Base-by-base conservation (phyloP, 2,888 invertebrate genomes). In the Pristionchus arcanus region DNA sequence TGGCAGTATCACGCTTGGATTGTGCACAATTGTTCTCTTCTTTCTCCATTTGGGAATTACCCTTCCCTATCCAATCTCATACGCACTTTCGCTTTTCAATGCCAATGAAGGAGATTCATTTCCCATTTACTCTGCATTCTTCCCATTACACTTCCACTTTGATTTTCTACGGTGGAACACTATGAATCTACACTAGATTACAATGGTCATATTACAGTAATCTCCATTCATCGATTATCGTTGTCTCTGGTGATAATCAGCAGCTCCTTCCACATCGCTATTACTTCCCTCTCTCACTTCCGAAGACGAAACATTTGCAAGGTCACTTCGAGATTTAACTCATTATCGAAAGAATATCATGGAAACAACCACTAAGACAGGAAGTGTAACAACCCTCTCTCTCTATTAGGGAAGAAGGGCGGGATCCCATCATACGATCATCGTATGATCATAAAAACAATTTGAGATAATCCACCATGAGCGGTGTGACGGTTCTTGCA, bases 71-170 rank as follows among this genome's bases (percentile, higher is more conserved):
- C 49, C 49, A 5, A 81, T 74, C 37, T 19, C 21, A 49, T 81
- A 49, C 49, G 49, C 81, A 49, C 81, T 81, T 81, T 81, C 81
- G 13, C 81, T 81, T 81, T 81, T 28, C 49, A 49, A 53, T 81
- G 42, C 81, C 81, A 81, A 81, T 49, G 81, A 21, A 28, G 37
- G 34, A 74, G 37, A 68, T 68, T 19, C 37, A 74, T 19, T 21
- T 74, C 2, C 31, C 74, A n/a, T 21, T 37, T 37, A 74, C 74
- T 74, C 19, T 37, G 15, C 31, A 31, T 68, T 31, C 16, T 31
- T 68, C 68, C 31, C 31, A 31, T 68, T 68, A 68, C 68, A 68
- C 68, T 68, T 68, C 68, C 31, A 15, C 68, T 31, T 68, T 68
- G 31, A 68, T 68, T 68, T 68, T 15, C 31, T 19, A 66, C 19